Percentiles rank a stretch among this genome's conserved stretches.
phyloP scores from a whole-genome alignment of 2,797 vertebrate genomes.

The Tokudaia tokunoshimensis region DNA sequence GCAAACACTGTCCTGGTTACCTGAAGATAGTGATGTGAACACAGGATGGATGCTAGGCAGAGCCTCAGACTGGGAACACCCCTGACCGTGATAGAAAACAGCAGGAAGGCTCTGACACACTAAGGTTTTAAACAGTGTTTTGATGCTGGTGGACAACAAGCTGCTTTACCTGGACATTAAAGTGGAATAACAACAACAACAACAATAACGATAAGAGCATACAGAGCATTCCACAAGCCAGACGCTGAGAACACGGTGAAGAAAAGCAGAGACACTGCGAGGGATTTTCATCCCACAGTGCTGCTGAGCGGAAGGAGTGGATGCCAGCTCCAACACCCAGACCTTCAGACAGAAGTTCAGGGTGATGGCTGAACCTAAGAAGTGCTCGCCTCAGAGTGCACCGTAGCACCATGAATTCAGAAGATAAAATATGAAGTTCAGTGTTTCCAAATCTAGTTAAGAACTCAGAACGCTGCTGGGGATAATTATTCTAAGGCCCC shows the following conservation, averaged over 20 bases:
- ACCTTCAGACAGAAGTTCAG: background rate
- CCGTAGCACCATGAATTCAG: background rate
- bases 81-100: too few species aligned
- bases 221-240: background rate
- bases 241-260: background rate
- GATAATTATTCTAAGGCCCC: background rate
- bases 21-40: background rate
- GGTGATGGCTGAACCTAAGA: background rate
- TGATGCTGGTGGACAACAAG: background rate
- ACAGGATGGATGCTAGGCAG: background rate
- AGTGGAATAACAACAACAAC: background rate
- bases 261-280: background rate
- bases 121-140: background rate
- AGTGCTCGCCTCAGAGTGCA: background rate
- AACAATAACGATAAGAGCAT: background rate
- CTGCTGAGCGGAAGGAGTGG: background rate
- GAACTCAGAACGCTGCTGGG: background rate
- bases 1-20: background rate
- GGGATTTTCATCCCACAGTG: background rate
- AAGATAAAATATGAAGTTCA: background rate
- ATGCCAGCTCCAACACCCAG: background rate
- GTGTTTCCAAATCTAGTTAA: background rate
- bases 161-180: background rate
- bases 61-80: too few species aligned
- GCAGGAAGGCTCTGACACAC: background rate